A percentile compares a stretch with the other conserved stretches of the same genome.
phyloP scores from a whole-genome alignment of 1,140 invertebrate genomes.

The Homarus americanus region DNA sequence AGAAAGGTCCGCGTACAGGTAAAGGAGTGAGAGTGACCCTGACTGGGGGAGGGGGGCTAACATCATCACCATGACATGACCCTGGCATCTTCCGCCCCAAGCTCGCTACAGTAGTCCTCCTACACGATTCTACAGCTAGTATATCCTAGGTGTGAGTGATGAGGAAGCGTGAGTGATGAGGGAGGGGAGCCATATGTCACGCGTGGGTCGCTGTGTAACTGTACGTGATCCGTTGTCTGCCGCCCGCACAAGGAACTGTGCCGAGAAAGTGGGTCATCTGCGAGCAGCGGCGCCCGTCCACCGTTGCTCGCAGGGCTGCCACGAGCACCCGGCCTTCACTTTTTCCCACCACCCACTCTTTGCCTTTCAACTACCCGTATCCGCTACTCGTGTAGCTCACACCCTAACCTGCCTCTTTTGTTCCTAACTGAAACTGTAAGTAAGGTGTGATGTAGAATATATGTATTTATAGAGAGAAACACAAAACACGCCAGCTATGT shows the following conservation, averaged over 20 bases:
- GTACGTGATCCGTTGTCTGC: conserved; percentile 58
- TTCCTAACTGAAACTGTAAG: background rate
- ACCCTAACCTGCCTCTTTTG: background rate
- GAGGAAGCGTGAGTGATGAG: background rate
- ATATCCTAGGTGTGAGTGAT: background rate
- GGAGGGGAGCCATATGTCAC: conserved; percentile 49
- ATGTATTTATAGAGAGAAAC: background rate
- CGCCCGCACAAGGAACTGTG: conserved; percentile 60
- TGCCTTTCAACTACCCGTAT: conserved; percentile 36
- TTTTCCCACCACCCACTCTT: conserved; percentile 29
- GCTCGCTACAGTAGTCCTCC: background rate
- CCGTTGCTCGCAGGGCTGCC: conserved; percentile 44
- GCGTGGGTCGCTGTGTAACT: conserved; percentile 55
- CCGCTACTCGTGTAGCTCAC: background rate
- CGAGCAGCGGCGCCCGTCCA: conserved; percentile 51
- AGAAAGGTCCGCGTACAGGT: background rate
- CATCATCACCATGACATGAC: conserved; percentile 16
- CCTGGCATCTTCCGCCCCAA: background rate
- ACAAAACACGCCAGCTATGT: conserved; percentile 13
- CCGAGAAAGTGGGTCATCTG: conserved; percentile 70
- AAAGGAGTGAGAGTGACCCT: conserved; percentile 43
- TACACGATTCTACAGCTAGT: background rate
- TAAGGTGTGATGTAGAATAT: background rate
- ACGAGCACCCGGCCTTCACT: conserved; percentile 62
- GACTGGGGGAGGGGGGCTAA: background rate